These are phyloP conservation scores for Empis stercorea DNA, from an alignment of 2,888 invertebrate genomes.

Conservation along the genomic window DNA sequence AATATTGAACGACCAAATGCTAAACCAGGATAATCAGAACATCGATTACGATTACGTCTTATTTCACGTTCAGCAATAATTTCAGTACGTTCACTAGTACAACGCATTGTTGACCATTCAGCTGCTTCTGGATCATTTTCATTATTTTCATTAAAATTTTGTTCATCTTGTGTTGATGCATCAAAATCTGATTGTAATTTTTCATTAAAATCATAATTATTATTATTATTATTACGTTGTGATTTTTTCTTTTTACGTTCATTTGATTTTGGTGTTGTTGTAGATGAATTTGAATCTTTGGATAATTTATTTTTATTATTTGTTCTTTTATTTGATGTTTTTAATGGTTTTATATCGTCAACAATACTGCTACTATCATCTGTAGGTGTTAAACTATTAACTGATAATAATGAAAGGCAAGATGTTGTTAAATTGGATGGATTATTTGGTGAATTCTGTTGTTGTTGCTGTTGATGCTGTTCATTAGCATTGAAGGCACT, in stretches of 20 bases:
- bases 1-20: conserved; percentile 86
- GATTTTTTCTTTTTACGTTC: conserved; percentile 1
- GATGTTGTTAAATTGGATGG: background rate
- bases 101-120: conserved; percentile 71
- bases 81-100: conserved; percentile 81
- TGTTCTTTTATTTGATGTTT: conserved; percentile 11
- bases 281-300: conserved; percentile 6
- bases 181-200: background rate
- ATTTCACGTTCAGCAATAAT: conserved; percentile 75
- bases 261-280: conserved; percentile 1
- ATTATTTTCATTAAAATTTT: conserved; percentile 22
- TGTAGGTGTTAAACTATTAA: conserved; percentile 33
- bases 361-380: conserved; percentile 28
- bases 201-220: background rate
- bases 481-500: background rate
- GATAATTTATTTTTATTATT: conserved; percentile 13
- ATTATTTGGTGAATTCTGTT: conserved; percentile 8
- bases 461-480: conserved; percentile 14
- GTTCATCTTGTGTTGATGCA: background rate
- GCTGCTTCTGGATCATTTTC: conserved; percentile 67
- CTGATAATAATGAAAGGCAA: conserved; percentile 2
- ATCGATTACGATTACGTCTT: conserved; percentile 57
- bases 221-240: background rate
- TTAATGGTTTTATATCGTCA: conserved; percentile 6
- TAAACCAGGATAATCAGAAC: conserved; percentile 84